Conservation (phyloP, 2,888 invertebrate species). For the Drosophila suboccidentalis region DNA sequence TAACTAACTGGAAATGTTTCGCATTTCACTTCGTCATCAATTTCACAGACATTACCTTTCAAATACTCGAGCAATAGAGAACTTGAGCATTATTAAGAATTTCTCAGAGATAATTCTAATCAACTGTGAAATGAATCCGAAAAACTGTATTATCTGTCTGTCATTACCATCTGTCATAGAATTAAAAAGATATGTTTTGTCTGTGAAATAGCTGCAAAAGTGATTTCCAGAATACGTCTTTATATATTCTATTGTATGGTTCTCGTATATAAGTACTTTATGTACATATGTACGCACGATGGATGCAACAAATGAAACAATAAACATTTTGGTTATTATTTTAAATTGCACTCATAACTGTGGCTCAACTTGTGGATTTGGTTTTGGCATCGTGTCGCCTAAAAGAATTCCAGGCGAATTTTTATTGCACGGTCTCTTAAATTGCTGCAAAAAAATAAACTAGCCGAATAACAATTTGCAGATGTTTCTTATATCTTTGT, state of each 20-base stretch:
- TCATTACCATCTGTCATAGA: too few relatives aligned
- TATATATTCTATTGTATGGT: slow-evolving; percentile 5
- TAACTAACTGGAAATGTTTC: background rate
- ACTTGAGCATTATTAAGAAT: background rate
- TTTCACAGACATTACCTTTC: background rate
- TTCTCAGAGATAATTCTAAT: background rate
- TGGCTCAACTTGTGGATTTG: slow-evolving; percentile 44
- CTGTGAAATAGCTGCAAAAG: background rate
- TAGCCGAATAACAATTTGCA: slow-evolving; percentile 30
- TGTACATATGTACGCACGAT: slow-evolving; percentile 20
- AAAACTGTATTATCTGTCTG: background rate
- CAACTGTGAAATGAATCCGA: background rate
- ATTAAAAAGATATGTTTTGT: background rate
- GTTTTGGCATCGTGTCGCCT: slow-evolving; percentile 7
- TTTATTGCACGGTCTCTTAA: slow-evolving; percentile 22
- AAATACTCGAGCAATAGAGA: background rate
- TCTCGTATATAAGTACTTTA: slow-evolving; percentile 33
- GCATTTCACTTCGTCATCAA: background rate
- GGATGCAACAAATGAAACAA: slow-evolving; percentile 57
- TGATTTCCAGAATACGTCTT: background rate
- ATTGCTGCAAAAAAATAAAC: slow-evolving; percentile 24
- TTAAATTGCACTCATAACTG: slow-evolving; percentile 59
- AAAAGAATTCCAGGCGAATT: slow-evolving; percentile 21
- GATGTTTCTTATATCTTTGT: slow-evolving; percentile 15
- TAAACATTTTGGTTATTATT: slow-evolving; percentile 49